Base-by-base conservation (phyloP, 2,113 vertebrate species). In the Hiodon tergisus region DNA sequence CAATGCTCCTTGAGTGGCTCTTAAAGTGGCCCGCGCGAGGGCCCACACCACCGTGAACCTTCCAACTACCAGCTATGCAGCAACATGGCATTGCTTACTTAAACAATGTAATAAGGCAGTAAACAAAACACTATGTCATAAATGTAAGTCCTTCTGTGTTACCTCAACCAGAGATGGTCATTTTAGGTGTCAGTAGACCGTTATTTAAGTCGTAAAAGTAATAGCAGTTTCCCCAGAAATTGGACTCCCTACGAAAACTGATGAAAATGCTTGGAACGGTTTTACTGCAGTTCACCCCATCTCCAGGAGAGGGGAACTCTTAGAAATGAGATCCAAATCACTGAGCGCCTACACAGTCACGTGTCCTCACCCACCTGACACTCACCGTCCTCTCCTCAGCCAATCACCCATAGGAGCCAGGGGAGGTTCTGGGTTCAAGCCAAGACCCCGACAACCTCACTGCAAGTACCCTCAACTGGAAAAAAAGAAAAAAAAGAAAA, bases 401-500 rank as follows among this genome's bases (percentile, higher is more conserved):
- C 6, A 9, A 31, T 31, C 16, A 3, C 17, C 17, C 8, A 51
- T 11, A 4, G 9, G 58, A 59, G 3, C 14, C 3, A 3, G 14
- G 58, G 14, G 58, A 9, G 14, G 14, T 14, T 14, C 9, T 9
- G 7, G 58, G 9, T 59, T 6, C 4, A 5, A 59, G 62, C 72
- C 77, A 78, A 76, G 68, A 76, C 72, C 72, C 79, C 62, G 72
- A 74, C 61, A 51, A 67, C 72, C 62, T 74, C 50, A 69, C 10
- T 13, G 48, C 52, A 61, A 79, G 81, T 9, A 59, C 58, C 55
- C 76, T 59, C 17, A 52, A n/a, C 50, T 74, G 59, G 72, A 69
- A 78, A 79, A 80, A 70, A 77, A 65, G 16, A 66, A 57, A 78
- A 78, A 81, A 76, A 79, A 77, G 78, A 60, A 51, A 31, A 76